A percentile compares a stretch with the other conserved stretches of the same genome.
Conservation (phyloP, 2,797 vertebrate species). For the Eulemur mongoz region DNA sequence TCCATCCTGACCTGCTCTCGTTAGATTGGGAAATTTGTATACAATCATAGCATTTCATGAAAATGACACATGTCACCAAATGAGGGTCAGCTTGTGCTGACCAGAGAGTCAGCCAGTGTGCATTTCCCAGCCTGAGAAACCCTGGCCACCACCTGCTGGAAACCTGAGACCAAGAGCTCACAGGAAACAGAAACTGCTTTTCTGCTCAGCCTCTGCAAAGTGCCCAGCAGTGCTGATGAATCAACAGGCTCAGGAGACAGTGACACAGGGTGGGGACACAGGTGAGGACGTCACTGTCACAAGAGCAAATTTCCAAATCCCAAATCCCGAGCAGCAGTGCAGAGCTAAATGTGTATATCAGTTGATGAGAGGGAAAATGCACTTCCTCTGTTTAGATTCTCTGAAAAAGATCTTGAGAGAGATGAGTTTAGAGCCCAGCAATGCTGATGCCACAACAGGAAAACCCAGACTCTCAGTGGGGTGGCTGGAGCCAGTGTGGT, state of each 20-base stretch:
- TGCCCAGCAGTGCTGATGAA: neutral
- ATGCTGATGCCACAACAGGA: neutral
- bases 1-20: neutral
- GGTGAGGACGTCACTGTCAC: neutral
- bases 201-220: neutral
- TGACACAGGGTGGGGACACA: neutral
- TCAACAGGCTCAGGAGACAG: neutral
- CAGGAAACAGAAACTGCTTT: neutral
- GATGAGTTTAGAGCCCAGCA: neutral
- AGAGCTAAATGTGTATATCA: fast-evolving
- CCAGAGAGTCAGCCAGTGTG: neutral
- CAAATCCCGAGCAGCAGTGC: neutral
- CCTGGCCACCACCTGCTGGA: neutral
- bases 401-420: neutral
- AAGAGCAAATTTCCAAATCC: neutral
- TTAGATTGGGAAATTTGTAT: neutral
- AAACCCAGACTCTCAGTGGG: neutral
- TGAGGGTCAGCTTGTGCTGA: neutral
- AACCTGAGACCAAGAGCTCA: neutral
- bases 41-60: neutral
- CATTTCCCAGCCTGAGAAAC: neutral
- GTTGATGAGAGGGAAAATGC: neutral
- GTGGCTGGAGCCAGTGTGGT: fast-evolving
- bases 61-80: neutral
- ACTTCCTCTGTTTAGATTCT: neutral